Percentiles rank a stretch among this genome's conserved stretches.
Conservation (phyloP, 1,140 invertebrate species). For the Harlomillsia oculata region DNA sequence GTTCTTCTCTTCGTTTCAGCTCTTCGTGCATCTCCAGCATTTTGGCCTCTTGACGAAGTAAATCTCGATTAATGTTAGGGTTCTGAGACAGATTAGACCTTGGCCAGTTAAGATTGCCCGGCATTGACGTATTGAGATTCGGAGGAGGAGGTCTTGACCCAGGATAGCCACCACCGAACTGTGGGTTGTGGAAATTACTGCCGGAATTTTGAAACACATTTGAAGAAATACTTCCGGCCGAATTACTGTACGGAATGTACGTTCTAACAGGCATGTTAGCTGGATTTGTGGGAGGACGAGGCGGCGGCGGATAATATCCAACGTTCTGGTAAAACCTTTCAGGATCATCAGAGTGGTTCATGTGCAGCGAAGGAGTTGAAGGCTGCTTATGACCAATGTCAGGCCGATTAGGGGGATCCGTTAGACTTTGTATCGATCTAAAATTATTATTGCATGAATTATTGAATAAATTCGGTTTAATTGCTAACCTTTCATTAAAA, state of each 20-base stretch:
- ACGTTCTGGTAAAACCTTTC: conserved; percentile 34
- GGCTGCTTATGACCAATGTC: conserved; percentile 33
- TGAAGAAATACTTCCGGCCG: conserved; percentile 34
- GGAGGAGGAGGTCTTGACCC: conserved; percentile 28
- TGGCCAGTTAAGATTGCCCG: conserved; percentile 34
- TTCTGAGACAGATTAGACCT: conserved; percentile 37
- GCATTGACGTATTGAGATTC: conserved; percentile 35
- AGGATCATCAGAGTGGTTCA: conserved; percentile 26
- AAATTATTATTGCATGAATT: conserved; percentile 10
- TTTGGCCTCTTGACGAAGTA: conserved; percentile 62
- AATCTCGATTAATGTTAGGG: conserved; percentile 43
- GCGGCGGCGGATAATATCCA: conserved; percentile 32
- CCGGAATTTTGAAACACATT: conserved; percentile 24
- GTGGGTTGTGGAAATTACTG: conserved; percentile 14
- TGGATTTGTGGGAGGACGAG: conserved; percentile 37
- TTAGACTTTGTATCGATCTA: conserved; percentile 51
- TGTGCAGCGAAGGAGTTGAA: conserved; percentile 38
- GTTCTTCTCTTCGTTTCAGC: conserved; percentile 58
- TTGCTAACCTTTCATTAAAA: no score
- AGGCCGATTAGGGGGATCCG: conserved; percentile 40
- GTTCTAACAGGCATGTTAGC: conserved; percentile 35
- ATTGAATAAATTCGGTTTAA: background rate
- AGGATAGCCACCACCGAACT: conserved; percentile 25
- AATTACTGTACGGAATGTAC: conserved; percentile 35
- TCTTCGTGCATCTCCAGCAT: conserved; percentile 74